Evolutionary conservation across 2,797 vertebrate species (phyloP).

Genomic region (Chrysocyon brachyurus): DNA sequence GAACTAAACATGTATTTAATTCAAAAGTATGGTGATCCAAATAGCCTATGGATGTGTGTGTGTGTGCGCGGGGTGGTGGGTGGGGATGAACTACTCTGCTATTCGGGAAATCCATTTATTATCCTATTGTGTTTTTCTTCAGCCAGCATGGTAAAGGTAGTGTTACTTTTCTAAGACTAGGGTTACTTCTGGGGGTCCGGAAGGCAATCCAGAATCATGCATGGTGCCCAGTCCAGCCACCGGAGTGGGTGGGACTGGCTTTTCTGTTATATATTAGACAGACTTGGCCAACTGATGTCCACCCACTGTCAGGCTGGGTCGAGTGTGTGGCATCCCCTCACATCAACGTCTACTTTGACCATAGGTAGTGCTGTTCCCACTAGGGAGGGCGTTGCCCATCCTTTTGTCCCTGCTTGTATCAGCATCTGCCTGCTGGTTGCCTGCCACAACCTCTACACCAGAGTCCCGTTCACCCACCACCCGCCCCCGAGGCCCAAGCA

Average conservation of each 20-base stretch:
- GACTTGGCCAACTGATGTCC: background rate
- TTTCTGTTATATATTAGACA: fast-evolving
- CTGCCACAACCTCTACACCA: fast-evolving
- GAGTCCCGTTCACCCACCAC: fast-evolving
- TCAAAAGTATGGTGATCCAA: background rate
- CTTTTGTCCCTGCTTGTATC: background rate
- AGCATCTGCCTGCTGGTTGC: background rate
- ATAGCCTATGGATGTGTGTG: background rate
- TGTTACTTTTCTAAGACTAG: background rate
- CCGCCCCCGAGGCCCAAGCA: background rate
- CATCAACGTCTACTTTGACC: background rate
- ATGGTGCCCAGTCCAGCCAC: fast-evolving
- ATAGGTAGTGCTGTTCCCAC: fast-evolving
- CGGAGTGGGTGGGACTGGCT: background rate
- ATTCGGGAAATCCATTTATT: background rate
- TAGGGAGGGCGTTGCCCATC: too few species aligned
- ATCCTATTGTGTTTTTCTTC: background rate
- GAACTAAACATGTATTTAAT: background rate
- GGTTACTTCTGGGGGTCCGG: background rate
- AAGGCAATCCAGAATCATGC: background rate
- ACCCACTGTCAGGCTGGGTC: background rate
- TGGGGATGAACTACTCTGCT: background rate
- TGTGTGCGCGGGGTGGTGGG: too few species aligned
- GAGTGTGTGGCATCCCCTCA: fast-evolving
- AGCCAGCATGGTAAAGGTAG: background rate